These are phyloP conservation scores for Heteromormyrus szaboi DNA, from an alignment of 2,797 vertebrate genomes.

Conservation along the genomic window DNA sequence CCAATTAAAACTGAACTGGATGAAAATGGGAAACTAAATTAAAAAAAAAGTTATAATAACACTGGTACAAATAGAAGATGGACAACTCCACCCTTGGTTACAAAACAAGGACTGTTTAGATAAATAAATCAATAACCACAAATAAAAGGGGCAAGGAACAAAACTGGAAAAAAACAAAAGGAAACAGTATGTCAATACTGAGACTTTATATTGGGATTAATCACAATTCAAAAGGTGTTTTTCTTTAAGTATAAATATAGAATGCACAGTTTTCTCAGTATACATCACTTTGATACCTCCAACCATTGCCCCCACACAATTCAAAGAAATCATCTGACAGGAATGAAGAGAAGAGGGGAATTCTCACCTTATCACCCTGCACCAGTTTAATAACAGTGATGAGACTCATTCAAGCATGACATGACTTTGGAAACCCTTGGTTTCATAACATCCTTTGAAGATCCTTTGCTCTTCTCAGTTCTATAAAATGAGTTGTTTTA, in stretches of 20 bases:
- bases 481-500: neutral
- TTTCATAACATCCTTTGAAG: slow-evolving; percentile 8
- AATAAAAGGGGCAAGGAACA: neutral
- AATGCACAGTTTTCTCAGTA: neutral
- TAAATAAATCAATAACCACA: neutral
- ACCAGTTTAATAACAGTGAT: neutral
- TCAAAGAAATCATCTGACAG: slow-evolving; percentile 10
- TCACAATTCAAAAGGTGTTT: neutral
- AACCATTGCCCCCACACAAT: neutral
- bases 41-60: neutral
- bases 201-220: neutral
- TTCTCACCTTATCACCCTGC: neutral
- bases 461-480: neutral
- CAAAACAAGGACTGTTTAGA: neutral
- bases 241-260: neutral
- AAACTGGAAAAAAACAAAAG: neutral
- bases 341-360: neutral
- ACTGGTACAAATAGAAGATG: neutral
- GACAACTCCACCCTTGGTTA: neutral
- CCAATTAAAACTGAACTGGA: neutral
- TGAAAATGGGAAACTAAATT: neutral
- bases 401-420: neutral
- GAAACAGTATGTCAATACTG: neutral
- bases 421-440: slow-evolving; percentile 1
- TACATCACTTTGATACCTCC: neutral